phyloP scores from a whole-genome alignment of 2,888 invertebrate genomes.

The Melitaea athalia region DNA sequence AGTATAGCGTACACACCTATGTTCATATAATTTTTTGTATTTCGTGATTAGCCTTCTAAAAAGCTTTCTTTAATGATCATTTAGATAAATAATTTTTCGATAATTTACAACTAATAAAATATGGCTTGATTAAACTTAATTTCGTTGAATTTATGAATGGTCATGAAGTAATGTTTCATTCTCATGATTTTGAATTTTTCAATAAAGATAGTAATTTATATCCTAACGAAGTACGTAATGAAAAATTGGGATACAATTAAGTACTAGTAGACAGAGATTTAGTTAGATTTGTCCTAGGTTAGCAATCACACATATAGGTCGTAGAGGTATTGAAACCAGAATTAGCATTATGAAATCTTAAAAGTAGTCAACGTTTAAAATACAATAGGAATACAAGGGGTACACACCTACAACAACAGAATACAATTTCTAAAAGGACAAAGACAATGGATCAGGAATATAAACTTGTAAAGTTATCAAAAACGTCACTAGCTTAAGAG shows the following conservation, averaged over 20 bases:
- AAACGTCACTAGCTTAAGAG: conserved; percentile 54
- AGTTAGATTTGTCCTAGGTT: conserved; percentile 11
- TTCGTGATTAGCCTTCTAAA: conserved; percentile 12
- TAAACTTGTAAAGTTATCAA: conserved; percentile 78
- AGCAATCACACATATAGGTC: conserved; percentile 24
- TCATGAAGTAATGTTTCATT: not conserved
- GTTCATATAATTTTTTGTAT: conserved; percentile 18
- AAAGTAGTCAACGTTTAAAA: conserved; percentile 76
- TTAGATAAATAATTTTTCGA: not conserved
- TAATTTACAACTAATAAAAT: not conserved
- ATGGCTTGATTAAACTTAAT: not conserved
- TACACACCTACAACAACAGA: conserved; percentile 46
- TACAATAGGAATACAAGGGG: conserved; percentile 36
- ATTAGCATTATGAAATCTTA: conserved; percentile 64
- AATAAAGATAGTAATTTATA: not conserved
- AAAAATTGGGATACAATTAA: not conserved
- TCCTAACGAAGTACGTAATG: not conserved
- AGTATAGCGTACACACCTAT: conserved; percentile 13
- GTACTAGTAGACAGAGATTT: conserved; percentile 1
- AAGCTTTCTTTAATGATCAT: conserved; percentile 10
- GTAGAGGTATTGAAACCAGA: conserved; percentile 24
- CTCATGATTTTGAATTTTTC: not conserved
- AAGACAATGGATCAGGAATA: conserved; percentile 67
- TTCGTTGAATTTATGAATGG: not conserved
- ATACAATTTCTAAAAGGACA: conserved; percentile 64